Conservation (phyloP, 1,140 invertebrate genomes). For the Vanessa tameamea region DNA sequence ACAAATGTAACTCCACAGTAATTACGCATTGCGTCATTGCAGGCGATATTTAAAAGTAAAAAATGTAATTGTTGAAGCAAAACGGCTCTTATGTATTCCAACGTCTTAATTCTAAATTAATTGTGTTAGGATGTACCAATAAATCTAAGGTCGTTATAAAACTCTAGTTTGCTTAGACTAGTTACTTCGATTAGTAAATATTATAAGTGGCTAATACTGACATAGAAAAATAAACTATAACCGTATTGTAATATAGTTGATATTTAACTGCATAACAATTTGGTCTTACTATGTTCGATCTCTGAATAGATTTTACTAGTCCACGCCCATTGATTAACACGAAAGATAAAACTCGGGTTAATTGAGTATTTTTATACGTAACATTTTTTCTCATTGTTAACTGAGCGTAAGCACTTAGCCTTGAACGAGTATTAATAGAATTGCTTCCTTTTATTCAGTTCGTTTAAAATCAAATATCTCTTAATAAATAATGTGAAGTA, state of each 20-base stretch:
- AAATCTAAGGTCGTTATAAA: conserved; percentile 69
- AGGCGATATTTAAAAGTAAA: neutral
- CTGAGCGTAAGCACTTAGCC: conserved; percentile 46
- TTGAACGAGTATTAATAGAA: conserved; percentile 46
- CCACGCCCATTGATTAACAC: conserved; percentile 75
- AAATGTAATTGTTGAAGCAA: conserved; percentile 29
- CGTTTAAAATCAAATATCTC: neutral
- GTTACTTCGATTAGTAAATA: conserved; percentile 5
- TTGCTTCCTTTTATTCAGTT: conserved; percentile 22
- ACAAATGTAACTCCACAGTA: too few species aligned
- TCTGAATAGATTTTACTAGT: conserved; percentile 55
- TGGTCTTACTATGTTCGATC: conserved; percentile 1
- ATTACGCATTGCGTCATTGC: too few species aligned
- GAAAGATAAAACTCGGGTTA: conserved; percentile 68
- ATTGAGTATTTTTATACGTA: conserved; percentile 75
- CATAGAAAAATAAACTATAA: neutral
- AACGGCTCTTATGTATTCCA: conserved; percentile 40
- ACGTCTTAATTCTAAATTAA: conserved; percentile 74
- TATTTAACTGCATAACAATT: neutral
- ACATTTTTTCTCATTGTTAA: conserved; percentile 74
- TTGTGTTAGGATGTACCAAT: conserved; percentile 69
- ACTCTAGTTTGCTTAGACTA: conserved; percentile 66
- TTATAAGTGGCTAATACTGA: neutral
- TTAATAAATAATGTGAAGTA: neutral
- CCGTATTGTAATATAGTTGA: neutral